These are phyloP conservation scores for Pardosa pseudoannulata DNA, from an alignment of 2,888 invertebrate species.

Conservation along the genomic window DNA sequence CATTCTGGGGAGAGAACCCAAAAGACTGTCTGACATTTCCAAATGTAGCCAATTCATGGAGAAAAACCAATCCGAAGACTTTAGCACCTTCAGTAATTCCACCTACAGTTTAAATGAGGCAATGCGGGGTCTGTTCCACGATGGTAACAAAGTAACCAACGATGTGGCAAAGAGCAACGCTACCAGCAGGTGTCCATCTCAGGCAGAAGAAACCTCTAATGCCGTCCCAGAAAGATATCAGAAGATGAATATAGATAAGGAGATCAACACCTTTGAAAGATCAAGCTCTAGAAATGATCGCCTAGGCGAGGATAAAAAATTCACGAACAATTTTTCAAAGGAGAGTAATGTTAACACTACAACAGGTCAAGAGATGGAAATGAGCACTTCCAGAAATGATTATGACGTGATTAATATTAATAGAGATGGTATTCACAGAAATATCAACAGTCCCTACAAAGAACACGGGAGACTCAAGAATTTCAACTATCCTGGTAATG, in stretches of 20 bases:
- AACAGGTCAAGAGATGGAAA: neutral
- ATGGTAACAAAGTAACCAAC: neutral
- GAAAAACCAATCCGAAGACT: constrained; percentile 51
- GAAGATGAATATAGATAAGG: neutral
- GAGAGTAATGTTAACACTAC: neutral
- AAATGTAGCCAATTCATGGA: constrained; percentile 42
- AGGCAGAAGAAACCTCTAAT: neutral
- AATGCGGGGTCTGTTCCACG: constrained; percentile 36
- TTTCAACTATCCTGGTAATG: too few species aligned
- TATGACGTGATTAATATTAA: too few species aligned
- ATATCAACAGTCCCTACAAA: too few species aligned
- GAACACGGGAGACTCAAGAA: too few species aligned
- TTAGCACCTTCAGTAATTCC: constrained; percentile 61
- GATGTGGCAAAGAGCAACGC: neutral
- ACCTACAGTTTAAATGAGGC: constrained; percentile 29
- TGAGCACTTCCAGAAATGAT: too few species aligned
- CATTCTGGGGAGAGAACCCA: constrained; percentile 31
- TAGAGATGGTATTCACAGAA: too few species aligned
- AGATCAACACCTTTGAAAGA: neutral
- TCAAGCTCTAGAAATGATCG: neutral
- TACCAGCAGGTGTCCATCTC: neutral
- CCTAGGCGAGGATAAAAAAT: neutral
- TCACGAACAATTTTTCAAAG: neutral
- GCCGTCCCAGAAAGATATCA: neutral
- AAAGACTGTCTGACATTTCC: constrained; percentile 27